Base-by-base conservation (phyloP, 2,113 vertebrate species). In the Alectura lathami region DNA sequence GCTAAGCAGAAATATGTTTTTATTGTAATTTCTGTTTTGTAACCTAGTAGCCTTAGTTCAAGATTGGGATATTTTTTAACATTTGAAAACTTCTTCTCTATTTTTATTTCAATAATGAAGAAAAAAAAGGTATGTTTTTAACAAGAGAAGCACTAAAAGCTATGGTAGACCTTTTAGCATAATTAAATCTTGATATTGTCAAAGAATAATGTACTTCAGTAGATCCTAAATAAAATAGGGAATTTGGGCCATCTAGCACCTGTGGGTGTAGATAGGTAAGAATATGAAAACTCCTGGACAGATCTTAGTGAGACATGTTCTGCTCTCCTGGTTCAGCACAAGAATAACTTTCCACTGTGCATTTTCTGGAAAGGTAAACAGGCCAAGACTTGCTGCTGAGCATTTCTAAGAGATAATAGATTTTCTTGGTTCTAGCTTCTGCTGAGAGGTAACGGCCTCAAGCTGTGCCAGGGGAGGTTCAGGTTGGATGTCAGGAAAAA, bases 371-470 rank as follows among this genome's bases (percentile, higher is more conserved):
- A 51, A 9, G 11, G 51, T 36, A 50, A 84, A 68, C 7, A 77
- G 0, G 1, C 29, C 8, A 72, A 82, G 34, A 64, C 5, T 50
- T 60, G 15, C 5, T 79, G 18, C 23, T 66, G 32, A 64, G 34
- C 1, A 0, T 68, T 94, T 73, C 24, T 72, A 43, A 72, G 45
- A 38, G 14, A 63, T 6, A 70, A 15, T 8, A 43, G 0, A 1
- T 82, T 82, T 48, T 29, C 20, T 67, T 66, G 11, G 2, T 88
- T 60, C 53, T 54, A 13, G 70, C 10, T 69, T 80, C 30, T 68
- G 23, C 15, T 45, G 26, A 53, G n/a, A 89, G 74, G 3, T 67
- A 9, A n/a, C n/a, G n/a, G n/a, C n/a, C n/a, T n/a, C n/a, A n/a
- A n/a, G n/a, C n/a, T n/a, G n/a, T n/a, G n/a, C n/a, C n/a, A n/a